Conservation (phyloP, 2,113 vertebrate species). For the Triplophysa rosa region DNA sequence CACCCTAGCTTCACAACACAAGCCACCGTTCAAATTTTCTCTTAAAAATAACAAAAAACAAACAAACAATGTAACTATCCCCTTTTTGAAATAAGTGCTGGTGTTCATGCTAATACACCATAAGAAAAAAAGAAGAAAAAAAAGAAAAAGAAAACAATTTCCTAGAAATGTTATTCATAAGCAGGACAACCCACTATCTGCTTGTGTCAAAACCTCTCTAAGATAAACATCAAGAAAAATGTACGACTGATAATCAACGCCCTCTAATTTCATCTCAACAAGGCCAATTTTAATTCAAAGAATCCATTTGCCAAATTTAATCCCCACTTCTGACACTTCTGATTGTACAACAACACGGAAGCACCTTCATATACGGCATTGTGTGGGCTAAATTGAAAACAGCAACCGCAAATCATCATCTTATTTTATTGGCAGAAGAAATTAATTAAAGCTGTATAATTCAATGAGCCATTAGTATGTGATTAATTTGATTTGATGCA, state of each 20-base stretch:
- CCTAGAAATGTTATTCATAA: background rate
- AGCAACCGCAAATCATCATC: slow-evolving; percentile 11
- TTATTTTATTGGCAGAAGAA: slow-evolving; percentile 18
- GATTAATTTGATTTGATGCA: slow-evolving; percentile 37
- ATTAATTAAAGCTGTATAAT: slow-evolving; percentile 26
- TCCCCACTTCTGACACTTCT: background rate
- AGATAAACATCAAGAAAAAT: background rate
- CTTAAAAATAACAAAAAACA: too few relatives aligned
- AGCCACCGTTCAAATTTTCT: background rate
- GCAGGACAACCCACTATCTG: background rate
- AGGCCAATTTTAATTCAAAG: background rate
- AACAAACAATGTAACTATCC: too few relatives aligned
- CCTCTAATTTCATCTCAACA: background rate
- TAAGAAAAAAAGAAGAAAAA: too few relatives aligned
- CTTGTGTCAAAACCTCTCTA: background rate
- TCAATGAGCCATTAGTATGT: slow-evolving; percentile 37
- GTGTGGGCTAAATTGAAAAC: slow-evolving; percentile 1
- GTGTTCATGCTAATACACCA: too few relatives aligned
- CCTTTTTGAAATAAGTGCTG: too few relatives aligned
- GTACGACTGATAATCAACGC: background rate
- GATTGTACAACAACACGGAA: background rate
- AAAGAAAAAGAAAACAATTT: too few relatives aligned
- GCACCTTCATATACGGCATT: slow-evolving; percentile 8
- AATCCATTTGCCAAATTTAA: background rate
- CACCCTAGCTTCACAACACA: too few relatives aligned